Evolutionary conservation across 2,888 invertebrate genomes (phyloP).

Genomic region (Thelaira solivaga): DNA sequence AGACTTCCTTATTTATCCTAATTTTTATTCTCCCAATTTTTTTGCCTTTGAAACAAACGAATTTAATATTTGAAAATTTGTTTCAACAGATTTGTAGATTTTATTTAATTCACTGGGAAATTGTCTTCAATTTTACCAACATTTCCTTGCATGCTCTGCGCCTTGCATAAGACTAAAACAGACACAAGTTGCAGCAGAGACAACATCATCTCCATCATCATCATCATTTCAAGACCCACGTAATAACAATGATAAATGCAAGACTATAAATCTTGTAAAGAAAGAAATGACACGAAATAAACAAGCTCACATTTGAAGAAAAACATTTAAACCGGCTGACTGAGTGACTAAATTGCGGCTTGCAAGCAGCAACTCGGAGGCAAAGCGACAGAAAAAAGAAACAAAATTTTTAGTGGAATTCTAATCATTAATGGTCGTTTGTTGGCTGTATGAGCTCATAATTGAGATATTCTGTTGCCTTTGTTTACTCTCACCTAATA

Average conservation of each 20-base stretch:
- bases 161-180: conserved; percentile 15
- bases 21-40: no score
- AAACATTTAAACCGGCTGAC: conserved; percentile 11
- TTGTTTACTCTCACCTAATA: no score
- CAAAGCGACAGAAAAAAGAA: background rate
- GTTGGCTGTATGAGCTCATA: no score
- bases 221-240: conserved; percentile 29
- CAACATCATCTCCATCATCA: background rate
- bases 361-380: background rate
- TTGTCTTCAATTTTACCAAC: background rate
- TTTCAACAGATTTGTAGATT: no score
- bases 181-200: background rate
- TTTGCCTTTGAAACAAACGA: no score
- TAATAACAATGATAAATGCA: conserved; percentile 60
- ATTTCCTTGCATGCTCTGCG: background rate
- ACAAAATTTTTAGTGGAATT: background rate
- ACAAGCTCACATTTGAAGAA: conserved; percentile 16
- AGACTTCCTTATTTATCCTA: no score
- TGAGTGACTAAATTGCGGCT: background rate
- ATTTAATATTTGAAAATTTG: no score
- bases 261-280: conserved; percentile 47
- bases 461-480: no score
- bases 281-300: conserved; percentile 21
- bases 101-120: conserved; percentile 1
- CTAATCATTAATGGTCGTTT: no score